phyloP scores from a whole-genome alignment of 2,797 vertebrate genomes.

The Thaleichthys pacificus region DNA sequence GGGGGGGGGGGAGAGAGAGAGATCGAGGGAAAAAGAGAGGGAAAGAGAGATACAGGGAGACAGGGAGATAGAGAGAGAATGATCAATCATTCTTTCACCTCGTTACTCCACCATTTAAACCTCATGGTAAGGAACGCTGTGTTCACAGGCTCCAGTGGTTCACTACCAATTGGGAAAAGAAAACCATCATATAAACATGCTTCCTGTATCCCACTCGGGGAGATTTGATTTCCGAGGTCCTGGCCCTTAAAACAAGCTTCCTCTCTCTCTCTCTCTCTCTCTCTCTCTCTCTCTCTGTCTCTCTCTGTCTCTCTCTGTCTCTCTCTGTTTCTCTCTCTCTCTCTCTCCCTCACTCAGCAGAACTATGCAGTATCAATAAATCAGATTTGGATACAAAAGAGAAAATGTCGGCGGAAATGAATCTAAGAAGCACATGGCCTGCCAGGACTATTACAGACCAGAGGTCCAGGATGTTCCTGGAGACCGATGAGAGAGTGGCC shows the following conservation, averaged over 20 bases:
- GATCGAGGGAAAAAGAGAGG: slow-evolving; percentile 21
- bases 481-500: slow-evolving; percentile 21
- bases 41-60: neutral
- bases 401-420: slow-evolving; percentile 42
- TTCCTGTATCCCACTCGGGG: slow-evolving; percentile 26
- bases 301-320: too few species aligned
- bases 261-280: too few species aligned
- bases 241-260: slow-evolving; percentile 27
- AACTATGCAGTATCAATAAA: slow-evolving; percentile 4
- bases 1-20: neutral
- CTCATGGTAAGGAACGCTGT: too few species aligned
- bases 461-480: slow-evolving; percentile 27
- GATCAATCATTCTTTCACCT: too few species aligned
- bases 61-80: neutral
- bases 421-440: slow-evolving; percentile 32
- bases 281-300: too few species aligned
- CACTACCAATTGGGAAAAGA: neutral
- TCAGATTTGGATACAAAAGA: slow-evolving; percentile 33
- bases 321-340: slow-evolving; percentile 18
- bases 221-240: slow-evolving; percentile 37
- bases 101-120: too few species aligned
- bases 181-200: neutral
- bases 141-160: neutral
- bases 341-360: too few species aligned
- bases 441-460: slow-evolving; percentile 23